Conservation (phyloP, 2,888 invertebrate genomes). For the Melanotus villosus region DNA sequence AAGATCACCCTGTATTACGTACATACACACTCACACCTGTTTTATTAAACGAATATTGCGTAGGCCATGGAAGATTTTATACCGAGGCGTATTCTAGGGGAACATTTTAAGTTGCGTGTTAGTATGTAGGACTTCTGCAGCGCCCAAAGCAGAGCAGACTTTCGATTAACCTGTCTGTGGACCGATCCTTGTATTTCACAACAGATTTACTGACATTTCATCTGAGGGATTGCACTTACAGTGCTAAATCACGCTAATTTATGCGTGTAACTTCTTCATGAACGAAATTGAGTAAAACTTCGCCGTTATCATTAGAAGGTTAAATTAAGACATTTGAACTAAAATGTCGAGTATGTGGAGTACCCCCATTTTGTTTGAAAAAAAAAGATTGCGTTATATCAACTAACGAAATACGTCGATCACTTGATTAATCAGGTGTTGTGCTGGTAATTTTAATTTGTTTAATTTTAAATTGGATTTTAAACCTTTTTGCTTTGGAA, state of each 20-base stretch:
- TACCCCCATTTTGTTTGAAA: too few relatives aligned
- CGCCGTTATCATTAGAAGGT: not conserved
- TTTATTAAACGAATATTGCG: too few relatives aligned
- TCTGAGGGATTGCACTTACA: slow-evolving; percentile 34
- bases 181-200: slow-evolving; percentile 56
- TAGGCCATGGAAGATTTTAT: slow-evolving; percentile 3
- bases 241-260: slow-evolving; percentile 4
- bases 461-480: too few relatives aligned
- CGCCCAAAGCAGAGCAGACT: slow-evolving; percentile 44
- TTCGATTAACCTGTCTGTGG: slow-evolving; percentile 51
- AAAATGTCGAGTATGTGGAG: not conserved
- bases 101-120: slow-evolving; percentile 13
- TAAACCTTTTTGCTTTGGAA: too few relatives aligned
- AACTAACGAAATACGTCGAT: too few relatives aligned
- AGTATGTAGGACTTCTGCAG: slow-evolving; percentile 36
- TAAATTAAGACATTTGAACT: slow-evolving; percentile 1
- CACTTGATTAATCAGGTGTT: too few relatives aligned
- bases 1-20: too few relatives aligned
- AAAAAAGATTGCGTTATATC: too few relatives aligned
- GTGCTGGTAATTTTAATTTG: too few relatives aligned
- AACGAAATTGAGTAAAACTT: not conserved
- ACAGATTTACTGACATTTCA: slow-evolving; percentile 47
- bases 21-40: too few relatives aligned
- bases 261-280: slow-evolving; percentile 19
- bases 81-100: not conserved